A percentile compares a stretch with the other conserved stretches of the same genome.
These are phyloP conservation scores for Myiotriccus ornatus DNA, from an alignment of 2,797 vertebrate species.

Conservation along the genomic window DNA sequence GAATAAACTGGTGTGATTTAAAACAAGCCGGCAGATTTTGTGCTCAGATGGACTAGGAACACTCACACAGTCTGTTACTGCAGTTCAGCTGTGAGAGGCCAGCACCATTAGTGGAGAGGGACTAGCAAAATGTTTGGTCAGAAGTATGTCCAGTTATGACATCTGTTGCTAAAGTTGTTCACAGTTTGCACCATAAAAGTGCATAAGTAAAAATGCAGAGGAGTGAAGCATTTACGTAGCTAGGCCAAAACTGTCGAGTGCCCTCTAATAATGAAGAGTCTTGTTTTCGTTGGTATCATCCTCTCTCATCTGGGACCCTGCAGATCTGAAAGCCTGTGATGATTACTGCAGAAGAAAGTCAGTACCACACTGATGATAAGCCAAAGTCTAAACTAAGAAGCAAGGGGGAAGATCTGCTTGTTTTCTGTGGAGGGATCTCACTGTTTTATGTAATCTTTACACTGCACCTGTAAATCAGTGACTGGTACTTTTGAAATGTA, in stretches of 20 bases:
- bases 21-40: slow-evolving; percentile 42
- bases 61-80: neutral
- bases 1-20: neutral
- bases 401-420: neutral
- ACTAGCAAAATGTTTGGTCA: slow-evolving; percentile 37
- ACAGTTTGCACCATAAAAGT: neutral
- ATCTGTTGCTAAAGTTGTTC: slow-evolving; percentile 7
- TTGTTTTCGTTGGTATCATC: neutral
- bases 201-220: neutral
- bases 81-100: slow-evolving; percentile 43
- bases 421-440: slow-evolving; percentile 39
- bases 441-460: slow-evolving; percentile 51
- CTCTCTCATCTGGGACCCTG: neutral
- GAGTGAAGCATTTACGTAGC: neutral
- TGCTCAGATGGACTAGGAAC: slow-evolving; percentile 58
- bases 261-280: neutral
- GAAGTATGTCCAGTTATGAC: slow-evolving; percentile 23
- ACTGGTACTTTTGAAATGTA: slow-evolving; percentile 41
- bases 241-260: neutral
- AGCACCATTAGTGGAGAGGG: neutral
- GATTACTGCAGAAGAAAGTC: neutral
- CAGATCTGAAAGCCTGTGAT: neutral
- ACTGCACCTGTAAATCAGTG: slow-evolving; percentile 41
- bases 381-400: neutral
- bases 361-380: neutral